Conservation (phyloP, 2,888 invertebrate genomes). For the Caradrina clavipalpis region DNA sequence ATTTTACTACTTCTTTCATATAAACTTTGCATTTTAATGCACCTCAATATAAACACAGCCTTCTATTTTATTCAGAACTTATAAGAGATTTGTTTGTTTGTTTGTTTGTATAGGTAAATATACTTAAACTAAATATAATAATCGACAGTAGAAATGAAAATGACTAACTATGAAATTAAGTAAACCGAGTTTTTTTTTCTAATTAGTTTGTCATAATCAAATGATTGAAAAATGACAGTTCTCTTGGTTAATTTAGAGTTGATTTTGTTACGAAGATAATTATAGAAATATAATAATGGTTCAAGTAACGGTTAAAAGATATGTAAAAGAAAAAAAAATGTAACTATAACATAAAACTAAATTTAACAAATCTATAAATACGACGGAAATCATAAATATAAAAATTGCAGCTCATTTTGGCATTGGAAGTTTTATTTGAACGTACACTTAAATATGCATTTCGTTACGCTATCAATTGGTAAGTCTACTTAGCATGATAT, state of each 20-base stretch:
- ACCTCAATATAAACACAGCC: background rate
- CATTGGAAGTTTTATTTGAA: constrained; percentile 25
- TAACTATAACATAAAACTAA: background rate
- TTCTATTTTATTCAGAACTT: background rate
- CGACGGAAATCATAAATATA: background rate
- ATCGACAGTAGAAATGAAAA: too few species aligned
- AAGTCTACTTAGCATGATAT: constrained; percentile 1
- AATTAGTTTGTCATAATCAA: too few species aligned
- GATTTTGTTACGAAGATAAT: too few species aligned
- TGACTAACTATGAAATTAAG: too few species aligned
- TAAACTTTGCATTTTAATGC: background rate
- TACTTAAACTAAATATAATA: too few species aligned
- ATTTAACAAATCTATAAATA: constrained; percentile 5
- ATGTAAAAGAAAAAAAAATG: background rate
- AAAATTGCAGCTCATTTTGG: background rate
- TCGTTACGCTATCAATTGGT: constrained; percentile 49
- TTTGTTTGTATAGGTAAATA: background rate
- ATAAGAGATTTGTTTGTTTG: background rate
- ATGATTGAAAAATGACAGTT: too few species aligned
- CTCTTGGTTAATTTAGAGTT: too few species aligned
- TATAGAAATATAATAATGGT: background rate
- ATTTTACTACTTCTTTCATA: too few species aligned
- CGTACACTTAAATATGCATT: constrained; percentile 56
- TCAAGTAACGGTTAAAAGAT: background rate
- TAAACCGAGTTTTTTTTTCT: too few species aligned